Evolutionary conservation across 2,888 invertebrate genomes (phyloP), one percentile per base, ranked within the genome.

Genomic region (Cephus sareptanus): DNA sequence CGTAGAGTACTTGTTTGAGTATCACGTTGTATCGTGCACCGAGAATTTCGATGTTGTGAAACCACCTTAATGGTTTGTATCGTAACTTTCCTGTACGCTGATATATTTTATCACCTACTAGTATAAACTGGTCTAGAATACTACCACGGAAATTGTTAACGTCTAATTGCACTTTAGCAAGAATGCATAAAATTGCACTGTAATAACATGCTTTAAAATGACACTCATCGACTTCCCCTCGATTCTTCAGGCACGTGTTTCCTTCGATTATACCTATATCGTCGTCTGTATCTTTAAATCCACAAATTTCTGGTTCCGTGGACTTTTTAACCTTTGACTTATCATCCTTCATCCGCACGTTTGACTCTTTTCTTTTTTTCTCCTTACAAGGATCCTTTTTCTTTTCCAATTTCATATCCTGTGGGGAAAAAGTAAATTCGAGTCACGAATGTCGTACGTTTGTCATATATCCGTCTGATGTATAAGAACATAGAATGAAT

Each of bases 171-270:
- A 88, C 86, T 83, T 90, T 91, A 0, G 86, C 81, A 4, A 91
- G 80, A 4, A 91, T 87, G 73, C 89, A 89, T 0, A 91, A 75
- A 35, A 91, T 83, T 0, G 89, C 86, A 1, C 90, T 83, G 69
- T 85, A 90, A 75, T 86, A 89, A 73, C 91, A 91, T 4, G 87
- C 76, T 71, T 89, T 90, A 40, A 88, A 88, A 33, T 91, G 85
- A 33, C 79, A 81, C 0, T 77, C 69, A 34, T 89, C 87, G 1
- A 34, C 4, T 3, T 34, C n/a, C 0, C 37, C 40, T 4, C 89
- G 88, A 76, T 87, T 82, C n/a, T 83, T 76, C 4, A 88, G 74
- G 34, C 81, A 82, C 74, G 80, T 76, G 13, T 84, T 86, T 4
- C 85, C 90, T 4, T 76, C 81, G 15, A 91, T 84, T 68, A 89